Evolutionary conservation across 2,888 invertebrate genomes (phyloP).

Genomic region (Cataglyphis cursor): DNA sequence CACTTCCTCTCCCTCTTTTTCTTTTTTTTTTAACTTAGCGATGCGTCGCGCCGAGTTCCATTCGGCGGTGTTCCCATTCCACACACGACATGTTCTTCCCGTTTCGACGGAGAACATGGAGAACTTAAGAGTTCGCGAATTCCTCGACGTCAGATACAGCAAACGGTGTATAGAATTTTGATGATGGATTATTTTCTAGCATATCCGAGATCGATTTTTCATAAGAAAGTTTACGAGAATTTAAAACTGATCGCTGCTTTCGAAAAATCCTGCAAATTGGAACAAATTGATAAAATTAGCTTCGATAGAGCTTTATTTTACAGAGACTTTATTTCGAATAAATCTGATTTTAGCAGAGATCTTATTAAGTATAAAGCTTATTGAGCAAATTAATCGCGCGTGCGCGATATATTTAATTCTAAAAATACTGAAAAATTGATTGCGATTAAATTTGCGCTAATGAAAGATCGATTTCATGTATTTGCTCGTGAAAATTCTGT

Average conservation of each 20-base stretch:
- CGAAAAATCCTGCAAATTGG: neutral
- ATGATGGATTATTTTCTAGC: conserved; percentile 37
- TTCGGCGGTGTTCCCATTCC: conserved; percentile 39
- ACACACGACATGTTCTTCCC: conserved; percentile 12
- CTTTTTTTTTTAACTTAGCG: conserved; percentile 40
- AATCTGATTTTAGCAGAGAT: neutral
- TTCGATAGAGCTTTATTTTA: neutral
- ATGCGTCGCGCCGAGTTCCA: conserved; percentile 18
- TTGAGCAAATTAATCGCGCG: neutral
- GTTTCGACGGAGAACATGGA: conserved; percentile 36
- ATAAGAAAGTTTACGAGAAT: neutral
- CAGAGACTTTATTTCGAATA: neutral
- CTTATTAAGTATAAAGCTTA: neutral
- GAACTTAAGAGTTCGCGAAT: conserved; percentile 16
- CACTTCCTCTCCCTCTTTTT: neutral
- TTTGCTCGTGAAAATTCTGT: neutral
- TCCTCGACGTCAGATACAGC: conserved; percentile 6
- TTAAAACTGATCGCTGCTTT: neutral
- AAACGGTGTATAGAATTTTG: conserved; percentile 58
- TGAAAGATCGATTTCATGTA: neutral
- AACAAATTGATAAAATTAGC: neutral
- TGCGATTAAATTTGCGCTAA: neutral
- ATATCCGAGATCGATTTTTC: conserved; percentile 5
- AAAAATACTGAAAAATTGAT: neutral
- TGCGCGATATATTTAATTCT: neutral